Conservation (phyloP, 2,888 invertebrate species). For the Drosophila merina region DNA sequence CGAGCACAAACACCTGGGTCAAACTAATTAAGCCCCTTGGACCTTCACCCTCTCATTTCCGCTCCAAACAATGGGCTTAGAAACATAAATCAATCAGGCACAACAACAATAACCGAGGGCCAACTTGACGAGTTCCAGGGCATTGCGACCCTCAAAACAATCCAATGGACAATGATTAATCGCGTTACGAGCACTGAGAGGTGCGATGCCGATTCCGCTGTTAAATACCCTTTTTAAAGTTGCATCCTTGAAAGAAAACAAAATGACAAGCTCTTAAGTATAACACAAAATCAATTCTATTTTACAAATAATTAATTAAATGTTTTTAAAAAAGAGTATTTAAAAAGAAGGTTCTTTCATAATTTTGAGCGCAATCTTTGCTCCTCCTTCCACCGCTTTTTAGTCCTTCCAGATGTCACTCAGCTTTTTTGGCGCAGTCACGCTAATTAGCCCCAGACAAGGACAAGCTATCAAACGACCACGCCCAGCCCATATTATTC, state of each 20-base stretch:
- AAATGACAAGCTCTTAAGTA: background rate
- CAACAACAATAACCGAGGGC: constrained; percentile 54
- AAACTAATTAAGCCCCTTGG: constrained; percentile 67
- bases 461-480: constrained; percentile 54
- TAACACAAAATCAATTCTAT: background rate
- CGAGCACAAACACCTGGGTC: constrained; percentile 62
- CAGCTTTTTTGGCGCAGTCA: constrained; percentile 56
- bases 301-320: background rate
- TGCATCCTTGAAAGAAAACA: background rate
- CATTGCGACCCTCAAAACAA: constrained; percentile 22
- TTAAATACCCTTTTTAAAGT: constrained; percentile 56
- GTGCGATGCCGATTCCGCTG: constrained; percentile 26
- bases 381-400: constrained; percentile 19
- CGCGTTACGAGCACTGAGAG: constrained; percentile 55
- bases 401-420: constrained; percentile 48
- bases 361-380: constrained; percentile 6
- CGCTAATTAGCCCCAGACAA: constrained; percentile 72
- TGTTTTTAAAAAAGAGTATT: constrained; percentile 10
- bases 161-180: constrained; percentile 67
- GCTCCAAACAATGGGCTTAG: constrained; percentile 63
- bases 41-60: constrained; percentile 1
- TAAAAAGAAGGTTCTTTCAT: background rate
- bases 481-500: constrained; percentile 48
- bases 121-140: constrained; percentile 69
- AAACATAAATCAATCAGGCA: constrained; percentile 73